Conservation (phyloP, 1,140 invertebrate genomes). For the Dinoponera quadriceps region DNA sequence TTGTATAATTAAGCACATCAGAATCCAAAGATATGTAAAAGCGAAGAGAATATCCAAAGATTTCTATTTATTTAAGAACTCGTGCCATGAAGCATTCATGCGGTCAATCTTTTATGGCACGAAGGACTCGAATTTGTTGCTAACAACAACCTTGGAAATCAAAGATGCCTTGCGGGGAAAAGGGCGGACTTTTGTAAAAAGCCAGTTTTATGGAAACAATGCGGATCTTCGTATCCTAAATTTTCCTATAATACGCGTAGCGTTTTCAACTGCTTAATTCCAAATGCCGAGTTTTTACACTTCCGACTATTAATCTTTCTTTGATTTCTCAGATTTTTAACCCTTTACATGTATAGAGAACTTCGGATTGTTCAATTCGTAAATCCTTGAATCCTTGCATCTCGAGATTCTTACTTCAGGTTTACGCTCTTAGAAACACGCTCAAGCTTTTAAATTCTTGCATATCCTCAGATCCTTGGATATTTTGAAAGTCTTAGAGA, state of each 20-base stretch:
- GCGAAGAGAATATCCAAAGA: conserved; percentile 13
- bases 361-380: background rate
- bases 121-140: background rate
- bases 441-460: background rate
- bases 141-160: background rate
- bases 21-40: conserved; percentile 23
- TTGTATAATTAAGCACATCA: background rate
- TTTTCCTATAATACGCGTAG: background rate
- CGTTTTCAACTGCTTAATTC: background rate
- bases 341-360: background rate
- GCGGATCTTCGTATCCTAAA: background rate
- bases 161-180: background rate
- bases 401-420: background rate
- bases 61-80: conserved; percentile 3
- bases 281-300: background rate
- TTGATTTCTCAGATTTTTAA: conserved; percentile 14
- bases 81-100: background rate
- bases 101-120: background rate
- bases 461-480: conserved; percentile 1
- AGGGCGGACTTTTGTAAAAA: background rate
- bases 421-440: conserved; percentile 12
- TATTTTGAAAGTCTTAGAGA: background rate
- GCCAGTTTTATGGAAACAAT: background rate
- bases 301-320: conserved; percentile 3
- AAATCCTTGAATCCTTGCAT: conserved; percentile 25